Percentiles rank a stretch among this genome's conserved stretches.
These are phyloP conservation scores for Zaprionus kolodkinae DNA, from an alignment of 1,140 invertebrate genomes.

Conservation along the genomic window DNA sequence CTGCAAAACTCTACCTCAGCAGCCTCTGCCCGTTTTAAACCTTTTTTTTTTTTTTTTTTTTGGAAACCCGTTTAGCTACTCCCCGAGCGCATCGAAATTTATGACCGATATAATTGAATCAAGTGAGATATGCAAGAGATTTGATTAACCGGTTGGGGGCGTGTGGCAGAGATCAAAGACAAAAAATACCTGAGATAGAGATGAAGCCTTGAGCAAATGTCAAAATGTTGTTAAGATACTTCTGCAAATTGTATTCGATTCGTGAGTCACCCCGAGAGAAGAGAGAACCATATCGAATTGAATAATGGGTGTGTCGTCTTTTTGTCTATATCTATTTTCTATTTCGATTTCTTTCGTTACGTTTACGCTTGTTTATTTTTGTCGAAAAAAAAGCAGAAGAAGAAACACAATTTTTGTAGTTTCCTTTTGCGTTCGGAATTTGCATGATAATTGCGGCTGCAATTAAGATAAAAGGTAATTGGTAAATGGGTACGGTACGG, in stretches of 20 bases:
- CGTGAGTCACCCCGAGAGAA: slow-evolving; percentile 33
- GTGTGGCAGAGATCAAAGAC: slow-evolving; percentile 35
- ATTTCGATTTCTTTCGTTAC: slow-evolving; percentile 2
- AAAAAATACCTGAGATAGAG: background rate
- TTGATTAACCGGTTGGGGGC: slow-evolving; percentile 51
- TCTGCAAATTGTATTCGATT: slow-evolving; percentile 12
- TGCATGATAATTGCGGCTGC: slow-evolving; percentile 32
- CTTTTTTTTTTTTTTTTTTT: background rate
- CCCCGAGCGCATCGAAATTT: background rate
- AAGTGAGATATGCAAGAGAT: slow-evolving; percentile 18
- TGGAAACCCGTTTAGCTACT: background rate
- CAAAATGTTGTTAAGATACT: slow-evolving; percentile 41
- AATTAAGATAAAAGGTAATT: slow-evolving; percentile 42
- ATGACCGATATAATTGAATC: background rate
- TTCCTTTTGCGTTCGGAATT: slow-evolving; percentile 15
- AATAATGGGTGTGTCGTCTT: slow-evolving; percentile 23
- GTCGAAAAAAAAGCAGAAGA: slow-evolving; percentile 9
- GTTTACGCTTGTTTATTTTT: slow-evolving; percentile 32
- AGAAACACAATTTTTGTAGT: slow-evolving; percentile 3
- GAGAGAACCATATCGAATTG: background rate
- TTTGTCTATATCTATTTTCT: slow-evolving; percentile 8
- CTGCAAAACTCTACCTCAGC: background rate
- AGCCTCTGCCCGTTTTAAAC: background rate
- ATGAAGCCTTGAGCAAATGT: slow-evolving; percentile 62
- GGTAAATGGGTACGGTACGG: background rate